A percentile compares a stretch with the other conserved stretches of the same genome.
Conservation (phyloP, 1,140 invertebrate species). For the Lucilia sericata region DNA sequence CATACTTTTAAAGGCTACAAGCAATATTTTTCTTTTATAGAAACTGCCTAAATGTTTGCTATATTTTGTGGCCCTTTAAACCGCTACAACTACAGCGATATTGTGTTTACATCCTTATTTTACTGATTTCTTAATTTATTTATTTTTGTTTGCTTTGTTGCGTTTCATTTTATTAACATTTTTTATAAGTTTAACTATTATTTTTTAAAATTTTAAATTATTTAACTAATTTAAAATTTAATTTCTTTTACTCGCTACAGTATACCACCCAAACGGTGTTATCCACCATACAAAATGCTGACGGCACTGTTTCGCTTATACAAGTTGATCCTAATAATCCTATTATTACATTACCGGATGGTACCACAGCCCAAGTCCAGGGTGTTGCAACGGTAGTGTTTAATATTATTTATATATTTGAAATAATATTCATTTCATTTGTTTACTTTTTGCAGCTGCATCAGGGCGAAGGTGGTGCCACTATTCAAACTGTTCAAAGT, state of each 20-base stretch:
- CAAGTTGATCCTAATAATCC: slow-evolving; percentile 95
- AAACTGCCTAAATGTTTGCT: background rate
- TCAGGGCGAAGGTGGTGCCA: slow-evolving; percentile 78
- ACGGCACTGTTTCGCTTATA: slow-evolving; percentile 95
- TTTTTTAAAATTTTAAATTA: background rate
- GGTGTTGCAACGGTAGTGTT: slow-evolving; percentile 82
- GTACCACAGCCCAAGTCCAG: slow-evolving; percentile 94
- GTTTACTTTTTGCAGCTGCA: slow-evolving; percentile 74
- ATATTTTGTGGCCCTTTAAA: background rate
- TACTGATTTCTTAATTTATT: background rate
- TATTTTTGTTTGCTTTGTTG: background rate
- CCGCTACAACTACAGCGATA: no score
- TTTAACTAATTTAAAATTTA: slow-evolving; percentile 36
- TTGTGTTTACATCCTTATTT: background rate
- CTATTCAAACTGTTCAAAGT: slow-evolving; percentile 84
- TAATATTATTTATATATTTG: background rate
- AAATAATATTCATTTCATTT: background rate
- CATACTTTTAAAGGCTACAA: no score
- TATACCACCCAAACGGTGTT: slow-evolving; percentile 91
- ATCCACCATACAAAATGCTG: slow-evolving; percentile 95
- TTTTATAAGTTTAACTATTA: slow-evolving; percentile 34
- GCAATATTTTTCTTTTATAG: background rate
- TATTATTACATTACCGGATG: slow-evolving; percentile 94
- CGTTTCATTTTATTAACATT: background rate
- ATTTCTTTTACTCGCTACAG: slow-evolving; percentile 63